A percentile compares a stretch with the other conserved stretches of the same genome.
These are phyloP conservation scores for Neuroterus valhalla DNA, from an alignment of 1,140 invertebrate genomes.

Conservation along the genomic window DNA sequence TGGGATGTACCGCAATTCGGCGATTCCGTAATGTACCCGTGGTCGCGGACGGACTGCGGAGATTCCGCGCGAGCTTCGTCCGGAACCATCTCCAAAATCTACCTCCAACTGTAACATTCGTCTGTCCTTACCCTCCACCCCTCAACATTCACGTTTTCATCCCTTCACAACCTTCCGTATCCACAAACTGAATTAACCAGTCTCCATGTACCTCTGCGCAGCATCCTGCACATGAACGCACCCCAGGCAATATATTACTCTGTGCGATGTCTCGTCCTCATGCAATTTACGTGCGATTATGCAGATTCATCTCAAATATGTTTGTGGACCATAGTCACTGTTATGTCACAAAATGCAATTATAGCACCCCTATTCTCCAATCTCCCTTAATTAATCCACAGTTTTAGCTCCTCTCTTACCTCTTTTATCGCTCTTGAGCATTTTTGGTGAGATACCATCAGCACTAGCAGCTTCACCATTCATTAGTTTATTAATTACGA, in stretches of 20 bases:
- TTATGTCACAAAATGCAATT: no score
- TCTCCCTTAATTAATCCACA: no score
- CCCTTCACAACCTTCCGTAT: slow-evolving; percentile 44
- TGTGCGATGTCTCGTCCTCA: slow-evolving; percentile 40
- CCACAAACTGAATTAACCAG: slow-evolving; percentile 54
- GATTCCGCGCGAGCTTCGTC: slow-evolving; percentile 47
- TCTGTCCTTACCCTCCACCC: not conserved
- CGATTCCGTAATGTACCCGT: slow-evolving; percentile 24
- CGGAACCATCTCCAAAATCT: slow-evolving; percentile 44
- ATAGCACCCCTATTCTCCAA: no score
- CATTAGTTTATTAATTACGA: no score
- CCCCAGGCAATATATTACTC: slow-evolving; percentile 46
- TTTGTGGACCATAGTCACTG: no score
- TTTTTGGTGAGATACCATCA: no score
- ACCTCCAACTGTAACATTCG: slow-evolving; percentile 37
- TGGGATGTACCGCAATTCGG: no score
- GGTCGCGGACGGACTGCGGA: no score
- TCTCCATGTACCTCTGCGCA: slow-evolving; percentile 46
- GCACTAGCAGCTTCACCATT: no score
- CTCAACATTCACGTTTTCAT: slow-evolving; percentile 33
- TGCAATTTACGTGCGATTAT: slow-evolving; percentile 46
- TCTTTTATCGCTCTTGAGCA: no score
- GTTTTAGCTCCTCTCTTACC: no score
- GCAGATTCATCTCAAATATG: slow-evolving; percentile 28
- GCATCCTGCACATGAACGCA: slow-evolving; percentile 35